Conservation (phyloP, 2,888 invertebrate genomes). For the Trissolcus japonicus region DNA sequence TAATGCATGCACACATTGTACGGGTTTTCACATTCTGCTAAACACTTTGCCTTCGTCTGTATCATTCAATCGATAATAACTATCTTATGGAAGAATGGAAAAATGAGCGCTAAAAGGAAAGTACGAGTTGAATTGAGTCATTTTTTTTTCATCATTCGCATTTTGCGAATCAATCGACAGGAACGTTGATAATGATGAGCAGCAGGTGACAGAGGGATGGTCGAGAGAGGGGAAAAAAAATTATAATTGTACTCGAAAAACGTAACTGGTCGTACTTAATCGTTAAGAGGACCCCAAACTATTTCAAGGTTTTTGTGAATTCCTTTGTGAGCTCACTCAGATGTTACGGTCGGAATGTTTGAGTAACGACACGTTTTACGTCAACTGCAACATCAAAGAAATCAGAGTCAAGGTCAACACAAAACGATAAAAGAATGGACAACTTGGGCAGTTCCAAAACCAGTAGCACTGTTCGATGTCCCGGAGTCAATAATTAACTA, state of each 20-base stretch:
- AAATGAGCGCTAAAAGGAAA: no score
- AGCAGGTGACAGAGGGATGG: no score
- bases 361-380: conserved; percentile 42
- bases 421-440: conserved; percentile 25
- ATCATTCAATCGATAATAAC: no score
- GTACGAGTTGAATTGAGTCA: no score
- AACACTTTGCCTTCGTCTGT: conserved; percentile 7
- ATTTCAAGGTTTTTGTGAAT: conserved; percentile 32
- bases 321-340: conserved; percentile 29
- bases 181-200: no score
- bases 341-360: conserved; percentile 34
- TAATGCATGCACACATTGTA: conserved; percentile 17
- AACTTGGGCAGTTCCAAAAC: conserved; percentile 27
- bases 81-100: no score
- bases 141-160: no score
- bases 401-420: conserved; percentile 39
- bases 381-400: conserved; percentile 47
- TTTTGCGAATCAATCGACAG: no score
- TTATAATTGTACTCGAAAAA: no score
- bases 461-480: conserved; percentile 36
- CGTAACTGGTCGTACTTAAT: conserved; percentile 6
- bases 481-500: conserved; percentile 28
- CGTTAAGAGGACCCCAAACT: conserved; percentile 18
- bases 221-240: no score
- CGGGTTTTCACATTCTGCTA: conserved; percentile 16